Base-by-base conservation (phyloP, 1,140 invertebrate genomes). In the Trachymyrmex cornetzi region DNA sequence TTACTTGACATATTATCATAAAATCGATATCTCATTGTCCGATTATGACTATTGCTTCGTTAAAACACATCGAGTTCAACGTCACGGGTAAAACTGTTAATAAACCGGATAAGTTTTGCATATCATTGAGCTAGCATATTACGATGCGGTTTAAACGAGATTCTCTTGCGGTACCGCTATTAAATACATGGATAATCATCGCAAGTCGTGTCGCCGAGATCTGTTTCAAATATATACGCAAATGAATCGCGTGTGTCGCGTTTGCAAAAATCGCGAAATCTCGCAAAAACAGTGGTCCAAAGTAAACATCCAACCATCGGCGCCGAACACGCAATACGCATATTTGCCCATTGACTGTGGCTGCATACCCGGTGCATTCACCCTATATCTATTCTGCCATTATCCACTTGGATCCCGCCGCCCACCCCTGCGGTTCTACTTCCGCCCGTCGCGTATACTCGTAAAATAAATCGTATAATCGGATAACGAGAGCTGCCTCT, bases 401-500 rank as follows among this genome's bases (percentile, higher is more conserved):
- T 93, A 93, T 91, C 91, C 92, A 93, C 92, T 92, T 92, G 88
- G 87, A 63, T 55, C 27, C 48, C 24, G 38, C 63, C 55, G 66
- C 22, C 66, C 69, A 48, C 55, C 75, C 38, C 59, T 67, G 77
- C 59, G 75, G 57, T 79, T 80, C 86, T 79, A 88, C 69, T 81
- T 86, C 57, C 67, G 64, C 38, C 69, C 86, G 72, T 59, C 82
- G 63, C 77, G 30, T 66, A 85, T 72, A 89, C 64, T 92, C 90
- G 88, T 92, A 89, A 92, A 92, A 82, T 91, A 92, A 92, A 93
- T 93, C 90, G 82, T 55, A 88, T 91, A 93, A 93, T 91, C 89
- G 88, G 88, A 90, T 91, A 89, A 91, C 88, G 75, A 89, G 82
- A 84, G 64, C 74, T 57, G 63, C 72, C 80, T 81, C 80, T 67